Evolutionary conservation across 2,888 invertebrate genomes (phyloP).

Genomic region (Andricus quercusramuli): DNA sequence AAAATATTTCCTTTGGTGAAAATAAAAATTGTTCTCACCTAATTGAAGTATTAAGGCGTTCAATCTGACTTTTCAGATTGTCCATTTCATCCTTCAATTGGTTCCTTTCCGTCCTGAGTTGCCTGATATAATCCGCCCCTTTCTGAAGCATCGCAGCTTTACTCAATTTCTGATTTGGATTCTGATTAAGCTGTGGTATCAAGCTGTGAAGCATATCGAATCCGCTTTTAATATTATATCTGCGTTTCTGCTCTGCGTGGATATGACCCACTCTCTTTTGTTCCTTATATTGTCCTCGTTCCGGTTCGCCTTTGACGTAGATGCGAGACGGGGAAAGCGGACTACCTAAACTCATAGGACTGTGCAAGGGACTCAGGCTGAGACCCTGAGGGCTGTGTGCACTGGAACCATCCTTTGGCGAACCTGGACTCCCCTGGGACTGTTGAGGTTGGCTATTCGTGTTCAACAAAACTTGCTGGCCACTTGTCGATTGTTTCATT

Average conservation of each 20-base stretch:
- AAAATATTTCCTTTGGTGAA: not conserved
- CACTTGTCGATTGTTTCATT: conserved; percentile 62
- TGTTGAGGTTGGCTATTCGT: conserved; percentile 66
- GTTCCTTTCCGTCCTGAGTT: conserved; percentile 90
- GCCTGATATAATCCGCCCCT: conserved; percentile 96
- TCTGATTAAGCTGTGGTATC: conserved; percentile 94
- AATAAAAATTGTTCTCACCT: conserved; percentile 81
- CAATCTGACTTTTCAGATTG: conserved; percentile 91
- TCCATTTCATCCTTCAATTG: conserved; percentile 95
- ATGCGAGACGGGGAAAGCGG: conserved; percentile 84
- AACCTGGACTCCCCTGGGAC: conserved; percentile 71
- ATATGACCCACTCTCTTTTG: conserved; percentile 93
- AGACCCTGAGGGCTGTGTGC: conserved; percentile 76
- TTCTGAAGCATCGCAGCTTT: conserved; percentile 98
- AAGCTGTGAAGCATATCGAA: conserved; percentile 96
- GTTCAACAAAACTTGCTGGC: conserved; percentile 66
- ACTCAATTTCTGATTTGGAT: conserved; percentile 94
- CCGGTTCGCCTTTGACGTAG: conserved; percentile 78
- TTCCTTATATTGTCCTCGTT: conserved; percentile 81
- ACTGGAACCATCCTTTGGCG: conserved; percentile 72
- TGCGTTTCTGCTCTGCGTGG: conserved; percentile 96
- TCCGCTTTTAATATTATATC: conserved; percentile 97
- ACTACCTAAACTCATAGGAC: conserved; percentile 78
- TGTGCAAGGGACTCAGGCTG: conserved; percentile 78
- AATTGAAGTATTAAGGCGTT: conserved; percentile 93